A percentile compares a stretch with the other conserved stretches of the same genome.
Conservation (phyloP, 1,140 invertebrate genomes). For the Pseudomyrmex cubaensis region DNA sequence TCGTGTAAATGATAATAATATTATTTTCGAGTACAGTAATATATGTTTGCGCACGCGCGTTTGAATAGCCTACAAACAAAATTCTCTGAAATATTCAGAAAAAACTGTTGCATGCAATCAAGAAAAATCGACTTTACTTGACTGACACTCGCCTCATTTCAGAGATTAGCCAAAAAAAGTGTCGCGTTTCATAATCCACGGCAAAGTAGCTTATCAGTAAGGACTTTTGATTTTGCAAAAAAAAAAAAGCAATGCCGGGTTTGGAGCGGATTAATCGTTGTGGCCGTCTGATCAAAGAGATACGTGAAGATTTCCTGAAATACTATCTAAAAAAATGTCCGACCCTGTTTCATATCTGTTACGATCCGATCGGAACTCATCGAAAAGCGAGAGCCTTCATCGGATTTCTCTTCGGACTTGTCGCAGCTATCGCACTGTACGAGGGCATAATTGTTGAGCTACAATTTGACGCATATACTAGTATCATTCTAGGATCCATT, state of each 20-base stretch:
- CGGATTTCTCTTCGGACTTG: conserved; percentile 84
- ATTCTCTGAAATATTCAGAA: background rate
- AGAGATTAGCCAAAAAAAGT: conserved; percentile 21
- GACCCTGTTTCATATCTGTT: conserved; percentile 77
- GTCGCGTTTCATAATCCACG: conserved; percentile 53
- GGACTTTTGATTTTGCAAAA: conserved; percentile 7
- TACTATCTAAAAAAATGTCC: conserved; percentile 78
- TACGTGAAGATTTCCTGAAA: conserved; percentile 71
- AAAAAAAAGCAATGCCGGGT: conserved; percentile 59
- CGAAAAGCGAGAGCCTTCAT: conserved; percentile 73
- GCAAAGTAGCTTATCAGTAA: conserved; percentile 52
- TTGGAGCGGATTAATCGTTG: conserved; percentile 75
- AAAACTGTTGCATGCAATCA: background rate
- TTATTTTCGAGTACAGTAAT: too few relatives aligned
- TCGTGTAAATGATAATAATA: too few relatives aligned
- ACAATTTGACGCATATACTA: conserved; percentile 82
- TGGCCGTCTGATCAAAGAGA: conserved; percentile 73
- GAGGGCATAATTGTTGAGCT: conserved; percentile 84
- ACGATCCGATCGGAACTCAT: conserved; percentile 80
- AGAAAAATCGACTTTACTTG: conserved; percentile 10
- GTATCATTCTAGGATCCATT: conserved; percentile 77
- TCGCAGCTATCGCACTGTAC: conserved; percentile 84
- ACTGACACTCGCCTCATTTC: conserved; percentile 35
- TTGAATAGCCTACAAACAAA: too few relatives aligned
- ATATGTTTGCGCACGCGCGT: too few relatives aligned